Evolutionary conservation across 2,113 vertebrate species (phyloP), one percentile per base, ranked within the genome.

Genomic region (Hoplias malabaricus): DNA sequence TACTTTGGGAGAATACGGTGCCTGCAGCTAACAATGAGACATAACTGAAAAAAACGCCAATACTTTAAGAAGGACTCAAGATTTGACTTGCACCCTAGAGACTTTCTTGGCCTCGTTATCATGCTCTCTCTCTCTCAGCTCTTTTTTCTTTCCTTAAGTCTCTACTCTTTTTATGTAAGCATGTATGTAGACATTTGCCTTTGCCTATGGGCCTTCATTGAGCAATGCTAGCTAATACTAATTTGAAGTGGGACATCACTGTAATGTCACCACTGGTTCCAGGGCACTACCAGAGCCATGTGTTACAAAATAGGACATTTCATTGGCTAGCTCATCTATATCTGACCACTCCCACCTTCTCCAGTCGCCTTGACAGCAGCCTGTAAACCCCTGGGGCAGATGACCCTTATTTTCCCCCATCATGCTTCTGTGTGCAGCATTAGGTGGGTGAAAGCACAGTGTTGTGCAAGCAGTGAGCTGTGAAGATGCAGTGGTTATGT

Each of bases 241-340:
- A 73, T 61, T 9, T 13, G 25, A 50, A 29, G 38, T 56, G 31
- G 62, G 25, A 36, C 19, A n/a, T n/a, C 62, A 68, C 38, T 13
- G 5, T 77, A 83, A 83, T 72, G 81, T 83, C 76, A 78, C 67
- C n/a, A 40, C 61, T 81, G 73, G 77, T 83, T 79, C 34, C 33
- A 72, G 77, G 80, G 76, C 77, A 75, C 23, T 53, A 27, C 12
- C 13, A 36, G 27, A 61, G 29, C 27, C 13, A 19, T 62, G 8
- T n/a, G 14, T 34, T 57, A 9, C 48, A 53, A 21, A 53, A 12
- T 21, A 53, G 29, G 27, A 21, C 59, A 23, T 70, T 80, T 70
- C 10, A 78, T 21, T 21, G 13, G 63, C 40, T 33, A 59, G 25
- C 56, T 36, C 74, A 42, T 69, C 19, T 7, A 43, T 31, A n/a